These are phyloP conservation scores for human (Homo sapiens) DNA, from an alignment of 2,113 vertebrate species.

Conservation along the genomic window GRCh38 chr16:12672501-12673000, in stretches of 20 bases:
- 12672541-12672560: background rate
- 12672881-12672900: too few relatives aligned
- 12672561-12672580: background rate
- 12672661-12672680: accelerated
- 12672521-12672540: background rate
- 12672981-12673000: too few relatives aligned
- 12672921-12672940: too few relatives aligned
- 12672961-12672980: too few relatives aligned
- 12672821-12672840: background rate
- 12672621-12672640: background rate
- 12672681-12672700: too few relatives aligned
- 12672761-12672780: background rate
- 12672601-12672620: background rate
- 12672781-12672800: background rate
- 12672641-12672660: background rate
- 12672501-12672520: background rate
- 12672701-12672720: background rate
- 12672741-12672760: background rate
- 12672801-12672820: background rate
- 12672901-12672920: too few relatives aligned
- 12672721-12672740: background rate
- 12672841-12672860: background rate
- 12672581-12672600: too few relatives aligned
- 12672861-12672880: too few relatives aligned
- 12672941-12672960: too few relatives aligned